Percentiles rank a stretch among this genome's conserved stretches.
phyloP scores from a whole-genome alignment of 37 sponge, comb jelly and placozoan species.

The Beroe ovata region DNA sequence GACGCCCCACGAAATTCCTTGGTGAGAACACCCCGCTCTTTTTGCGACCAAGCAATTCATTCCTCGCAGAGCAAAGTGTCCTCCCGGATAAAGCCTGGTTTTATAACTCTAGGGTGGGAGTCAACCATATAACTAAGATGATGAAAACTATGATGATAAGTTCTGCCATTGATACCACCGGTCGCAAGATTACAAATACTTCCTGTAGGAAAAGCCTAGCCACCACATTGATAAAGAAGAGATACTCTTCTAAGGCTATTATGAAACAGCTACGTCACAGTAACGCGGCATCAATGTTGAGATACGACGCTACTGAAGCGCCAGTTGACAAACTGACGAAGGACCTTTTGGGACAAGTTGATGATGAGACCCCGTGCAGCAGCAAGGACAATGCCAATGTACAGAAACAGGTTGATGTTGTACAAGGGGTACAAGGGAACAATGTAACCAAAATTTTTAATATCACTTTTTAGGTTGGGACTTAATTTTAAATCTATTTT shows the following conservation, averaged over 20 bases:
- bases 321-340: neutral
- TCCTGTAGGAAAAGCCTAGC: neutral
- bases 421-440: too few species aligned
- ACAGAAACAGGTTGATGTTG: too few species aligned
- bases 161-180: neutral
- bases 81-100: neutral
- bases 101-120: neutral
- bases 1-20: neutral
- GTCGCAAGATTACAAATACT: neutral
- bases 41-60: neutral
- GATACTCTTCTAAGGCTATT: neutral
- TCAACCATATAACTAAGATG: neutral
- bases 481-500: too few species aligned
- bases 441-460: too few species aligned
- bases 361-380: neutral
- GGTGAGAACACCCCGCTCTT: neutral
- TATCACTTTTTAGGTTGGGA: too few species aligned
- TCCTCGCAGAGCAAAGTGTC: neutral
- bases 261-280: neutral
- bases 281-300: neutral
- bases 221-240: neutral
- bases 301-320: neutral
- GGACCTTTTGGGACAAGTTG: neutral
- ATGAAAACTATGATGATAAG: neutral
- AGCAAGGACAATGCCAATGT: too few species aligned